These are phyloP conservation scores for Laspeyria flexula DNA, from an alignment of 2,888 invertebrate species.

Conservation along the genomic window DNA sequence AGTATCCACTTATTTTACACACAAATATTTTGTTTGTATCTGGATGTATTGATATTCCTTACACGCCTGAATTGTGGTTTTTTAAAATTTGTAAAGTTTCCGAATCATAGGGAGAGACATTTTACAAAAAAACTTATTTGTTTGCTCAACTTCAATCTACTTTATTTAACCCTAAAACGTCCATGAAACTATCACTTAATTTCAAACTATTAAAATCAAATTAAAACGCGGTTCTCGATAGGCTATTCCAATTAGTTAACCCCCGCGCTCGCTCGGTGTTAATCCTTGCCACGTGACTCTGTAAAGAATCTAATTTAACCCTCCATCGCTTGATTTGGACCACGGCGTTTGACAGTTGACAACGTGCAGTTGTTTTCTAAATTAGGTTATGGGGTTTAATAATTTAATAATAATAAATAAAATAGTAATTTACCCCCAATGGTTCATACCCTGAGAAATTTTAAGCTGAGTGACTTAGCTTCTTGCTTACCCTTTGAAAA, in stretches of 20 bases:
- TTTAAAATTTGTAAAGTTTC: no score
- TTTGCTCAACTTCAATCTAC: not conserved
- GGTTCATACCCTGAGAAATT: no score
- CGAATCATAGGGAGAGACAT: no score
- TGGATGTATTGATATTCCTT: no score
- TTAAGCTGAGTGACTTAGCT: no score
- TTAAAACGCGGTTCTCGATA: constrained; percentile 42
- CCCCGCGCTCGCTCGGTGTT: constrained; percentile 24
- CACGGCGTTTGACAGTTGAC: constrained; percentile 32
- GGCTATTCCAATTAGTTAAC: constrained; percentile 26
- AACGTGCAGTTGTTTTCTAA: constrained; percentile 4
- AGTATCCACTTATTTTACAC: no score
- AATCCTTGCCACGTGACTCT: constrained; percentile 51
- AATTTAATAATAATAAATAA: no score
- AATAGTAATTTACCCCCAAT: no score
- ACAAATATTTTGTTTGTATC: no score
- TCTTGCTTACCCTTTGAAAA: no score
- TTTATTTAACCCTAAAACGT: constrained; percentile 10
- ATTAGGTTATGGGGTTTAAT: constrained; percentile 3
- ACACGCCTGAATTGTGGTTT: no score
- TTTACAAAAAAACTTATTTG: no score
- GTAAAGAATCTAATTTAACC: constrained; percentile 46
- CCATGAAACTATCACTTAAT: constrained; percentile 6
- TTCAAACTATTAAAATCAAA: constrained; percentile 40
- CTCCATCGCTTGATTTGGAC: constrained; percentile 10